A percentile compares a stretch with the other conserved stretches of the same genome.
Conservation (phyloP, 2,888 invertebrate species). For the Acholoe squamosa region DNA sequence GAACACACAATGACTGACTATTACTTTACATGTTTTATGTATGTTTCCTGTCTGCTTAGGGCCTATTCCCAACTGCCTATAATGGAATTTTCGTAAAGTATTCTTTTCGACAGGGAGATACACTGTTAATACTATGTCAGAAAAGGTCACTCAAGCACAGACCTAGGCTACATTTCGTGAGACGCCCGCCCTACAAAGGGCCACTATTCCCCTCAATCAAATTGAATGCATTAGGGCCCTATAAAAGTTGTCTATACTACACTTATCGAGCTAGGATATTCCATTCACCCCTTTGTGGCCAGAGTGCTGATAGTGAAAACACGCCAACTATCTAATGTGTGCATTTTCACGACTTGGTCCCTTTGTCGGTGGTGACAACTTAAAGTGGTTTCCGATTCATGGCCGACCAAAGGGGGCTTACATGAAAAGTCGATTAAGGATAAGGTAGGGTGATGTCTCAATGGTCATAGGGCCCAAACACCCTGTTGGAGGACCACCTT, state of each 20-base stretch:
- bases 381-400: constrained; percentile 13
- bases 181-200: too few relatives aligned
- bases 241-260: neutral
- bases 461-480: neutral
- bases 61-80: too few relatives aligned
- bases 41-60: too few relatives aligned
- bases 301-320: neutral
- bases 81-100: too few relatives aligned
- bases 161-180: too few relatives aligned
- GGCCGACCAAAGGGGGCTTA: neutral
- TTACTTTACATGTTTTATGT: too few relatives aligned
- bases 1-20: too few relatives aligned
- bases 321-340: neutral
- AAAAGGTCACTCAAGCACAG: too few relatives aligned
- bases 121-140: too few relatives aligned
- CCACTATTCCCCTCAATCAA: neutral
- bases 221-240: neutral
- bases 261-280: neutral
- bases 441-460: constrained; percentile 4
- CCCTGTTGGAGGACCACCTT: too few relatives aligned
- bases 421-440: constrained; percentile 18
- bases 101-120: too few relatives aligned
- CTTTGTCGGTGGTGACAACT: neutral
- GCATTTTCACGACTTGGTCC: neutral
- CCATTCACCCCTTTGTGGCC: neutral